Evolutionary conservation across 2,888 invertebrate species (phyloP), one percentile per base, ranked within the genome.

Genomic region (Drosophila picticornis): DNA sequence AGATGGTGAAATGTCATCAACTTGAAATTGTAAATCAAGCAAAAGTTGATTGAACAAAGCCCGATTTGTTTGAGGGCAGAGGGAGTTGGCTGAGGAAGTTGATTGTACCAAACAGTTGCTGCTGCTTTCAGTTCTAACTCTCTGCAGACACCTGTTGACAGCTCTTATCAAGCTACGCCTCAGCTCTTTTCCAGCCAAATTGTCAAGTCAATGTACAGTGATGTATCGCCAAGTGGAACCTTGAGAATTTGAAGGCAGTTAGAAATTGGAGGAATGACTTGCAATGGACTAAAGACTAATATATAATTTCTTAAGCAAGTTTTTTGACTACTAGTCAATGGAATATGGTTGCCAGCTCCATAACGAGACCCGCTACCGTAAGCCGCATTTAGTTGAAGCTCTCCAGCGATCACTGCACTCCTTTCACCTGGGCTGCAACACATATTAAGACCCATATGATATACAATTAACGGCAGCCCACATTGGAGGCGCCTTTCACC

Each of bases 391-490:
- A 4, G 25, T 19, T 36, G 0, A 25, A 1, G 4, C 25, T 56
- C 7, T 4, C 27, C 40, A 27, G 59, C n/a, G 27, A 56, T 51
- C 43, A 78, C 63, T 76, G 52, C 46, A 55, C 58, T 71, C 80
- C 90, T 84, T 84, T 84, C 83, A 84, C 83, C 88, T 55, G 51
- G 27, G n/a, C 59, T 25, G 73, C 65, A 75, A 73, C 11, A 34
- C 22, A 38, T 57, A 57, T 57, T 43, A 40, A 16, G 67, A 56
- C 79, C 59, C 70, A 80, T 84, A 78, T 81, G 75, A 84, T 72
- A 83, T 76, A 84, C 84, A 89, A 84, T 84, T 84, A 84, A 86
- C 72, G 57, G 72, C 84, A 57, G 83, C 88, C 83, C 83, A 87
- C 73, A 79, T 76, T 76, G 57, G 56, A 59, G 61, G 75, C 75